Evolutionary conservation across 2,113 vertebrate species (phyloP).

Genomic region (Thymallus thymallus): DNA sequence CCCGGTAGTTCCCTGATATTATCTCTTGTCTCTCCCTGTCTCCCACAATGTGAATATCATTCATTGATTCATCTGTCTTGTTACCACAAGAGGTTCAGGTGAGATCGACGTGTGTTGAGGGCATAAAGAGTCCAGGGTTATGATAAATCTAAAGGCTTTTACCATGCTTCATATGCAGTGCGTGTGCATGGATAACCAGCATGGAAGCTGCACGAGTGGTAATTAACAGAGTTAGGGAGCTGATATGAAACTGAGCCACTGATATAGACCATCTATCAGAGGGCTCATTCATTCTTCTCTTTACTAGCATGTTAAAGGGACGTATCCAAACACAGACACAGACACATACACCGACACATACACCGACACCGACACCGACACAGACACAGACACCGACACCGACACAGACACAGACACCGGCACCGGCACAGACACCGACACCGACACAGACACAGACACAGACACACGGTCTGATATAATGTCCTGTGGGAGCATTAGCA

Average conservation of each 20-base stretch:
- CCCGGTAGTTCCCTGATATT: conserved; percentile 46
- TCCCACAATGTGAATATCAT: conserved; percentile 51
- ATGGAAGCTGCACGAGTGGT: conserved; percentile 64
- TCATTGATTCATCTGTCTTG: conserved; percentile 65
- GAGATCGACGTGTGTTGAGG: conserved; percentile 55
- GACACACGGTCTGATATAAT: neutral
- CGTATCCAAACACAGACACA: neutral
- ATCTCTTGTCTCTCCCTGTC: conserved; percentile 12
- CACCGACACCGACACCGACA: neutral
- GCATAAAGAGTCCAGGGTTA: too few species aligned
- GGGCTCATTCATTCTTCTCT: conserved; percentile 21
- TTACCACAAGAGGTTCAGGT: conserved; percentile 57
- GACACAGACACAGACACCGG: neutral
- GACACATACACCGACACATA: conserved; percentile 8
- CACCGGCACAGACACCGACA: neutral
- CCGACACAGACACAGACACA: neutral
- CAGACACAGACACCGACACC: neutral
- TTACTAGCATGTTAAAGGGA: conserved; percentile 20
- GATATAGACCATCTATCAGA: conserved; percentile 50
- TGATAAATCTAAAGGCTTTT: neutral
- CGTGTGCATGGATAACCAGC: conserved; percentile 60
- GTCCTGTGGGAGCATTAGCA: neutral
- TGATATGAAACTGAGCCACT: conserved; percentile 41
- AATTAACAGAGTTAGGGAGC: too few species aligned
- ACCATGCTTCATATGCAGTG: conserved; percentile 54